phyloP scores from a whole-genome alignment of 2,888 invertebrate species.

The Plagodis dolabraria region DNA sequence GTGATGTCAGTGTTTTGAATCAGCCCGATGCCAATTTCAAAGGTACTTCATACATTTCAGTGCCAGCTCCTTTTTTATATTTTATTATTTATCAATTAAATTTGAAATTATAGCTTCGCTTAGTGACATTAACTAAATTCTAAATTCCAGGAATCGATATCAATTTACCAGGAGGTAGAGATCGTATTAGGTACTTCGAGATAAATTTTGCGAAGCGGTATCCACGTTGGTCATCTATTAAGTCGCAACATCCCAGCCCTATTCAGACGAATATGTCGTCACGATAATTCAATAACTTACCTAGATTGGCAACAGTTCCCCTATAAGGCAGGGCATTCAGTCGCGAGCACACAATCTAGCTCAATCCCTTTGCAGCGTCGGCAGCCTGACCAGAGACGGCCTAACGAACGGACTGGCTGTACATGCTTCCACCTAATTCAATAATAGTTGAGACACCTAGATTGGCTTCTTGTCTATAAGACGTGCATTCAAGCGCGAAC shows the following conservation, averaged over 20 bases:
- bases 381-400: neutral
- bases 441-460: slow-evolving; percentile 2
- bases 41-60: too few species aligned
- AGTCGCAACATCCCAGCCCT: neutral
- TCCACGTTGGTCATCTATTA: too few species aligned
- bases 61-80: too few species aligned
- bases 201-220: too few species aligned
- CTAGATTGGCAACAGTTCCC: neutral
- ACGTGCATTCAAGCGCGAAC: slow-evolving; percentile 4
- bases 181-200: too few species aligned
- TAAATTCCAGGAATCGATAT: too few species aligned
- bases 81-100: too few species aligned
- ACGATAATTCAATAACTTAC: slow-evolving; percentile 9
- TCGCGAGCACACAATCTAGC: slow-evolving; percentile 18
- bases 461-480: slow-evolving; percentile 3
- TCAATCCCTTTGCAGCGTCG: slow-evolving; percentile 6
- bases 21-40: too few species aligned
- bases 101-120: too few species aligned
- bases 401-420: slow-evolving; percentile 13
- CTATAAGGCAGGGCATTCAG: slow-evolving; percentile 12
- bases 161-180: too few species aligned
- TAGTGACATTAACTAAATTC: too few species aligned
- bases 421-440: slow-evolving; percentile 7
- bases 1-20: too few species aligned
- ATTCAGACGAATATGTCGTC: neutral